phyloP scores from a whole-genome alignment of 2,888 invertebrate genomes.

The Conops quadrifasciatus region DNA sequence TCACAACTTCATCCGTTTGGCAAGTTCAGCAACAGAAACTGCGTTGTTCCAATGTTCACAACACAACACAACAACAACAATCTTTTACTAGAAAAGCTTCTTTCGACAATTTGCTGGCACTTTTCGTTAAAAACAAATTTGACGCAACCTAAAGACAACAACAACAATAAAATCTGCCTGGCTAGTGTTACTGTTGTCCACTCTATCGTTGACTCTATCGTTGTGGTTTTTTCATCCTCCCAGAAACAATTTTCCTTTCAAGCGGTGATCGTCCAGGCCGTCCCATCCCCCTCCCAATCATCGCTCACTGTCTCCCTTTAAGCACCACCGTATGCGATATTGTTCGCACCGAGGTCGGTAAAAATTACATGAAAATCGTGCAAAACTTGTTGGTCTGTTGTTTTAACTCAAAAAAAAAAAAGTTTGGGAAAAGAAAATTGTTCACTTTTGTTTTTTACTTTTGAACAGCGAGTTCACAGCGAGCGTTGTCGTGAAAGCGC shows the following conservation, averaged over 20 bases:
- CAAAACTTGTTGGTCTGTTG: constrained; percentile 42
- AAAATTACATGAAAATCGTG: constrained; percentile 63
- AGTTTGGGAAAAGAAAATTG: neutral
- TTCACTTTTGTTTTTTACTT: neutral
- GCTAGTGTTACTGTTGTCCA: neutral
- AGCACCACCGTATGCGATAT: neutral
- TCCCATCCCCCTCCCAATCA: neutral
- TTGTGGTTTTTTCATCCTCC: neutral
- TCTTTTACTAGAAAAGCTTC: constrained; percentile 20
- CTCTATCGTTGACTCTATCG: too few relatives aligned
- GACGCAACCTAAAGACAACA: constrained; percentile 6
- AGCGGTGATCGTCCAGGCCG: neutral
- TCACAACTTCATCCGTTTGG: too few relatives aligned
- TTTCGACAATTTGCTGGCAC: constrained; percentile 11
- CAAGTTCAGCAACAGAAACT: too few relatives aligned
- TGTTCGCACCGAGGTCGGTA: constrained; percentile 24
- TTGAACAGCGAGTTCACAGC: constrained; percentile 1
- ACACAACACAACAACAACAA: constrained; percentile 34
- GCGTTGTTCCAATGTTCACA: too few relatives aligned
- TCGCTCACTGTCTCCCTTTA: neutral
- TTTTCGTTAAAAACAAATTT: constrained; percentile 12
- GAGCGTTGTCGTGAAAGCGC: constrained; percentile 18
- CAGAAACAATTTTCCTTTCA: constrained; percentile 12
- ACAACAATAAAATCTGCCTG: neutral
- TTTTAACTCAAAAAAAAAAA: neutral